Conservation (phyloP, 2,113 vertebrate genomes). For the Heterochromis multidens region DNA sequence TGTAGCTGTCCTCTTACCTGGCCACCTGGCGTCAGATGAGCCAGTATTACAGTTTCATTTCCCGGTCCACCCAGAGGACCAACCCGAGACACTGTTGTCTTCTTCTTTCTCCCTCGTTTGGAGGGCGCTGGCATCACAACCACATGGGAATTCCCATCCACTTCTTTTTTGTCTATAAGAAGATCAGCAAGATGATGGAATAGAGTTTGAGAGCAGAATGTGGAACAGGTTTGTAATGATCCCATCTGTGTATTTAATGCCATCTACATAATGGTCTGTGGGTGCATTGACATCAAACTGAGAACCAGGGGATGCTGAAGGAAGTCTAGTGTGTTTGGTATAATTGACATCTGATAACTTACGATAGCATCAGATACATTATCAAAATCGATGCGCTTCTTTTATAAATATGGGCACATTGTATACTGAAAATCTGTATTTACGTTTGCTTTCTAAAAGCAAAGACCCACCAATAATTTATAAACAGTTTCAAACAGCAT, state of each 20-base stretch:
- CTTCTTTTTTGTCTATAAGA: constrained; percentile 86
- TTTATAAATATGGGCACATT: neutral
- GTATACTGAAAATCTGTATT: neutral
- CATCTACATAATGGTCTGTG: neutral
- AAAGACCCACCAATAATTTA: neutral
- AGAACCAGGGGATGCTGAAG: neutral
- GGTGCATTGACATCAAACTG: neutral
- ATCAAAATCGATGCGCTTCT: neutral
- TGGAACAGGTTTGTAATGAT: neutral
- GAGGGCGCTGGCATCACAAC: constrained; percentile 74
- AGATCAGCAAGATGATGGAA: neutral
- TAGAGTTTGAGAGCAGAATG: neutral
- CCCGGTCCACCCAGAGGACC: constrained; percentile 46
- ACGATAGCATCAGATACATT: neutral
- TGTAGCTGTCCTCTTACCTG: constrained; percentile 60
- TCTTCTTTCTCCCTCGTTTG: constrained; percentile 78
- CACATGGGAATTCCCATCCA: constrained; percentile 81
- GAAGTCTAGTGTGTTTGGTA: neutral
- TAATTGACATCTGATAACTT: neutral
- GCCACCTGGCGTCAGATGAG: constrained; percentile 70
- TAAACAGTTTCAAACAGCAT: neutral
- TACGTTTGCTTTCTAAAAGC: neutral
- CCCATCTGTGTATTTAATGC: neutral
- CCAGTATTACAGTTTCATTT: constrained; percentile 73
- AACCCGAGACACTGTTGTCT: constrained; percentile 49